A percentile compares a stretch with the other conserved stretches of the same genome.
Conservation (phyloP, 2,113 vertebrate genomes). For the Dicrurus megarhynchus region DNA sequence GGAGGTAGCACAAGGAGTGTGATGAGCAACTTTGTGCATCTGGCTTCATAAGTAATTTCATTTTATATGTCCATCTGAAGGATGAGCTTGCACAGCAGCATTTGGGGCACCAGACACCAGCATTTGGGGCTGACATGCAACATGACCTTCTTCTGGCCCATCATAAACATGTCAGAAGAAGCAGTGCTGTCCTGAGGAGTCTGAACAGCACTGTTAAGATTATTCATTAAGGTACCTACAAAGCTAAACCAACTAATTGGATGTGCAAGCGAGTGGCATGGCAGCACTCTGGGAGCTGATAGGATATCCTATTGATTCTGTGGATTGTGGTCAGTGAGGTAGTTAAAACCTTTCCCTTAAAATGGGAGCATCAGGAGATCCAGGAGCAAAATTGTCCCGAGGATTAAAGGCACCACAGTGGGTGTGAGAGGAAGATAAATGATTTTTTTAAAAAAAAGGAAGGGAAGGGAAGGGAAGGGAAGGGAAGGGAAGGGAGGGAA, state of each 20-base stretch:
- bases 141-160: background rate
- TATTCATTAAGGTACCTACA: background rate
- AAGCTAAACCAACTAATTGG: background rate
- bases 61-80: background rate
- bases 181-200: background rate
- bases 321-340: background rate
- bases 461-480: too few relatives aligned
- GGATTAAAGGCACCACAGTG: background rate
- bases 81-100: background rate
- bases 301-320: background rate
- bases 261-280: background rate
- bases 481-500: too few relatives aligned
- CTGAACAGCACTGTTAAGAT: background rate
- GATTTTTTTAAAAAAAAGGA: background rate
- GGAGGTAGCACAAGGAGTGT: background rate
- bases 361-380: background rate
- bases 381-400: background rate
- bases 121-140: background rate
- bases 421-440: background rate
- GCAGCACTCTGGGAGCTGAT: background rate
- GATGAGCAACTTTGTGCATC: background rate
- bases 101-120: background rate
- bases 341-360: background rate
- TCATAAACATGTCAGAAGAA: background rate
- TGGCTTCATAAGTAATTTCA: background rate